Evolutionary conservation across 2,797 vertebrate species (phyloP).

Genomic region (Syngnathus rostellatus): DNA sequence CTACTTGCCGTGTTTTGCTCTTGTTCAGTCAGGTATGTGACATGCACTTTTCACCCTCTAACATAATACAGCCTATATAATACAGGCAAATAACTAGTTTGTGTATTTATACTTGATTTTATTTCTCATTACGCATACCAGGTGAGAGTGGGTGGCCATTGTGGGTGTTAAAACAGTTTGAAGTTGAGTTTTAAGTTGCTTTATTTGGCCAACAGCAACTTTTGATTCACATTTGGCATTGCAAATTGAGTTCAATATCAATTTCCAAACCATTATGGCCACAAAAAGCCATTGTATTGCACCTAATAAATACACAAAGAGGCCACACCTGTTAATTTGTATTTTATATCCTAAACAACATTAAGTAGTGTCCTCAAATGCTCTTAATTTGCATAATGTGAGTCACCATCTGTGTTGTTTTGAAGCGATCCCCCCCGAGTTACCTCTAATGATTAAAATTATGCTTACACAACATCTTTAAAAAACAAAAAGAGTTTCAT

Average conservation of each 20-base stretch:
- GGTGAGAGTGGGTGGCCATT: background rate
- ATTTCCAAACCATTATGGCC: background rate
- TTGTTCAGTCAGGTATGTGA: background rate
- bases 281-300: background rate
- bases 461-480: background rate
- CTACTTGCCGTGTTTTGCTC: background rate
- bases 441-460: background rate
- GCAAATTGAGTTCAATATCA: background rate
- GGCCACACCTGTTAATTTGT: background rate
- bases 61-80: background rate
- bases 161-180: background rate
- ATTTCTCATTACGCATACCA: background rate
- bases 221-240: background rate
- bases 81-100: background rate
- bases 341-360: background rate
- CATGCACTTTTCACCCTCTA: background rate
- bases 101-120: background rate
- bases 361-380: background rate
- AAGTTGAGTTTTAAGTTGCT: background rate
- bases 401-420: conserved; percentile 6
- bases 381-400: conserved; percentile 1
- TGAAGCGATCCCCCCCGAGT: background rate
- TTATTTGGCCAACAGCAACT: background rate
- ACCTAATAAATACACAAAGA: background rate
- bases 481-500: conserved; percentile 1